Evolutionary conservation across 2,113 vertebrate species (phyloP).

Genomic region (Cephalophus harveyi): DNA sequence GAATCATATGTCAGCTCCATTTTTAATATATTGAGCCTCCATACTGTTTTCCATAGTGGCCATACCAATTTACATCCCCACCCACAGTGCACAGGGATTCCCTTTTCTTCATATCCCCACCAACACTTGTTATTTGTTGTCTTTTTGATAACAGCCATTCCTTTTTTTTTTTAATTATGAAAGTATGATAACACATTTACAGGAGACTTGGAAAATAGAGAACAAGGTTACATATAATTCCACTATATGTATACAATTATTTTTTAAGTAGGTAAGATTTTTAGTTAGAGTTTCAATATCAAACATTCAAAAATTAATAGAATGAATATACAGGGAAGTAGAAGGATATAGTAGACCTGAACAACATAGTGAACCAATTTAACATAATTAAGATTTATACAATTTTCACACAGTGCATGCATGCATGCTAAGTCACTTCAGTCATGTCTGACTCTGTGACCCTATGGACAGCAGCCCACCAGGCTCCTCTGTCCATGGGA

Average conservation of each 20-base stretch:
- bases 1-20: not conserved
- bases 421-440: too few species aligned
- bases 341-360: not conserved
- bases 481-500: too few species aligned
- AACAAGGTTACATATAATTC: not conserved
- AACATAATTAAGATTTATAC: not conserved
- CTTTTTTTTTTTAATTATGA: not conserved
- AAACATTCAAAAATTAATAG: not conserved
- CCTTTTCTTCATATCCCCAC: not conserved
- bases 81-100: not conserved
- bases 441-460: rapidly evolving
- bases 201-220: not conserved
- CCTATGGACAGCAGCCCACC: too few species aligned
- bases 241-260: not conserved
- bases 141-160: not conserved
- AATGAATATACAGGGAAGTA: not conserved
- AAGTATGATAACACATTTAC: not conserved
- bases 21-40: not conserved
- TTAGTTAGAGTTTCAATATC: not conserved
- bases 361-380: not conserved
- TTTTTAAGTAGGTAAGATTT: not conserved
- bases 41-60: not conserved
- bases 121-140: not conserved
- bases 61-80: not conserved
- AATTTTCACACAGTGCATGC: not conserved